Percentiles rank a stretch among this genome's conserved stretches.
Evolutionary conservation across 1,140 invertebrate species (phyloP).

Genomic region (Batillaria attramentaria): DNA sequence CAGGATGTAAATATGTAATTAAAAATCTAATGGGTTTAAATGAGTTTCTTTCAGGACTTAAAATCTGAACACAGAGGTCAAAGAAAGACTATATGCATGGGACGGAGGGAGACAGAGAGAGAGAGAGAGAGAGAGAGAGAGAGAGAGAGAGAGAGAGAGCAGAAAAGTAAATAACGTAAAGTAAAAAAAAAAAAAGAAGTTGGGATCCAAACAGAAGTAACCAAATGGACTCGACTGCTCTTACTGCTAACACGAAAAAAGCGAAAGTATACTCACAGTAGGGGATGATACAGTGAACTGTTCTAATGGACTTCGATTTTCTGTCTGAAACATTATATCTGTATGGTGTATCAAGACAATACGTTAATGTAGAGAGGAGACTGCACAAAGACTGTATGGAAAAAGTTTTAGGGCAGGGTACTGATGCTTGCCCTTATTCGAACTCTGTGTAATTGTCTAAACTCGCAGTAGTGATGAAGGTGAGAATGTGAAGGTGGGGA

Average conservation of each 20-base stretch:
- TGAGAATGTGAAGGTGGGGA: too few species aligned
- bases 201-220: background rate
- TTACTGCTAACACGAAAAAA: background rate
- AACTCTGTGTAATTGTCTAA: too few species aligned
- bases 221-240: background rate
- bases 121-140: background rate
- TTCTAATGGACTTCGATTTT: background rate
- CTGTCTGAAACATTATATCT: background rate
- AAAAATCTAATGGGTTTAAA: too few species aligned
- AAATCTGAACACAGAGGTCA: too few species aligned
- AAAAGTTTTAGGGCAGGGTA: too few species aligned
- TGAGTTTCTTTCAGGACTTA: too few species aligned
- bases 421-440: too few species aligned
- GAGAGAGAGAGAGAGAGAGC: background rate
- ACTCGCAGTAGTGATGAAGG: too few species aligned
- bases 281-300: background rate
- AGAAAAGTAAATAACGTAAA: background rate
- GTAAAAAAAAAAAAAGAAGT: background rate
- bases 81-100: too few species aligned
- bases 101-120: too few species aligned
- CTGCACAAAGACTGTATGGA: too few species aligned
- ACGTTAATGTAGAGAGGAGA: background rate
- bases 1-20: too few species aligned
- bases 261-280: background rate
- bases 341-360: background rate